Conservation (phyloP, 1,140 invertebrate species). For the Pygmarrhopalites habei region DNA sequence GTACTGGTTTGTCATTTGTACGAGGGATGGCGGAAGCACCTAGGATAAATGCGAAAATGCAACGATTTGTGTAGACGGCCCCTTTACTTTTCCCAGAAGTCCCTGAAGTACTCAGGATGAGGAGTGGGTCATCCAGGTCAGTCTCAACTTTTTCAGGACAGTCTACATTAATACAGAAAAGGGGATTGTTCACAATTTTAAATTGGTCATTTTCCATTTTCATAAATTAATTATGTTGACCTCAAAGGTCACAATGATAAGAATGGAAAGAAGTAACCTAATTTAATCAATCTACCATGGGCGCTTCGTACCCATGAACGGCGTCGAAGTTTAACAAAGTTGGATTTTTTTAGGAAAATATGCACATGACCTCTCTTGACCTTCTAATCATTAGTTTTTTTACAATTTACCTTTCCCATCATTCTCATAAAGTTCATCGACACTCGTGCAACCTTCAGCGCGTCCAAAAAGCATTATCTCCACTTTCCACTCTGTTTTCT, state of each 20-base stretch:
- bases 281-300: background rate
- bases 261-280: background rate
- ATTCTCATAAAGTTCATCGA: conserved; percentile 29
- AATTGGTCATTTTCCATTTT: too few species aligned
- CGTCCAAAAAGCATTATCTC: conserved; percentile 34
- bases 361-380: too few species aligned
- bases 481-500: conserved; percentile 23
- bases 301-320: background rate
- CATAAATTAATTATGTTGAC: too few species aligned
- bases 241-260: background rate
- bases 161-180: too few species aligned
- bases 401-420: conserved; percentile 27
- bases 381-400: too few species aligned
- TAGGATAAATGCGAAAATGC: conserved; percentile 23
- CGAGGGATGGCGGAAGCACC: conserved; percentile 23
- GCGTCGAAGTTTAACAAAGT: background rate
- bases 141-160: conserved; percentile 19
- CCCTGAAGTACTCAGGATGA: conserved; percentile 34
- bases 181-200: too few species aligned
- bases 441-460: conserved; percentile 19
- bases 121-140: conserved; percentile 28
- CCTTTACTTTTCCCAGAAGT: conserved; percentile 36
- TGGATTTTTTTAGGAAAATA: too few species aligned
- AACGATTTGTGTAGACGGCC: conserved; percentile 34
- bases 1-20: conserved; percentile 15